Evolutionary conservation across 2,797 vertebrate species (phyloP).

Genomic region (Sebastolobus alascanus): DNA sequence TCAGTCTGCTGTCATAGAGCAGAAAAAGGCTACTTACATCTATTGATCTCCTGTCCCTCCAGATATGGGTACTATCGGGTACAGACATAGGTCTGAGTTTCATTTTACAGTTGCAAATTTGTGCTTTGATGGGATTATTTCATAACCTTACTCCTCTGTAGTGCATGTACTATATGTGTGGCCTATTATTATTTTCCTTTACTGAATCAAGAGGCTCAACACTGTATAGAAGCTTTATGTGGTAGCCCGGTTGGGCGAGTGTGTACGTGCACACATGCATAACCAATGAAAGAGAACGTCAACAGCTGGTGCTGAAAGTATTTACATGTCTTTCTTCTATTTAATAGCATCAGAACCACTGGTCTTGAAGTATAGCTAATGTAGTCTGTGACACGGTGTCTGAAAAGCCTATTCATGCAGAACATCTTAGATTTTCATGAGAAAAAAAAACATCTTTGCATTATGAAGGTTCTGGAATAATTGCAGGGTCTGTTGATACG

Average conservation of each 20-base stretch:
- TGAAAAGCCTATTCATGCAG: slow-evolving; percentile 21
- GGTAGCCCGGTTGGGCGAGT: neutral
- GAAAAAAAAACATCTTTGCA: neutral
- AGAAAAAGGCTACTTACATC: slow-evolving; percentile 37
- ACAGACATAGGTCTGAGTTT: neutral
- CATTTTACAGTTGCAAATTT: neutral
- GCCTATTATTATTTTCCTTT: neutral
- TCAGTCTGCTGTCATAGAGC: slow-evolving; percentile 25
- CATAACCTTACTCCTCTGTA: neutral
- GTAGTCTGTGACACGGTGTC: neutral
- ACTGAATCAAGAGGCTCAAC: neutral
- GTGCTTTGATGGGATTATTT: neutral
- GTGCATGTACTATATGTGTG: neutral
- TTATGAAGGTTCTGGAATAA: neutral
- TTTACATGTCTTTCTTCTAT: slow-evolving; percentile 10
- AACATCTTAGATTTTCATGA: slow-evolving; percentile 2
- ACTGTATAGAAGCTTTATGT: neutral
- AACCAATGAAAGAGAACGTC: neutral
- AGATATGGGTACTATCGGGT: neutral
- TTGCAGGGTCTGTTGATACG: neutral
- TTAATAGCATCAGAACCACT: slow-evolving; percentile 19
- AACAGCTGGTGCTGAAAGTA: neutral
- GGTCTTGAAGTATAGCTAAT: neutral
- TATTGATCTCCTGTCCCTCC: slow-evolving; percentile 39
- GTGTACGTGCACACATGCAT: neutral